Evolutionary conservation across 2,888 invertebrate species (phyloP), one percentile per base, ranked within the genome.

Genomic region (Napeogenes sylphis): DNA sequence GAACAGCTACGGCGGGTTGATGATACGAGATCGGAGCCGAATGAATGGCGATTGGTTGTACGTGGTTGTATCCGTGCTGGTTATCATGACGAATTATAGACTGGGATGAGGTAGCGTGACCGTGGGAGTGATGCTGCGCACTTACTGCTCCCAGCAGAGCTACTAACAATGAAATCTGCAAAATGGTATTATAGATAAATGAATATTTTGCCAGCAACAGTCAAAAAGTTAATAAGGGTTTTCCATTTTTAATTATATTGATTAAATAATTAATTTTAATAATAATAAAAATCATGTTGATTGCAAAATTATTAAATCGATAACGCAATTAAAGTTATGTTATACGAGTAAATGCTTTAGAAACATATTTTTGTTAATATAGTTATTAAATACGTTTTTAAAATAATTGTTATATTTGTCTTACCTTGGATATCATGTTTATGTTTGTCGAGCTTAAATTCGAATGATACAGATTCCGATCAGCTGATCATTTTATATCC

Each of bases 401-500:
- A 21, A 21, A 21, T 21, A 21, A 1, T 21, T 21, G 21, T 21
- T 21, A 21, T 10, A 8, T 51, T 12, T 51, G 4, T 2, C 53
- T 56, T 55, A 66, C 59, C 59, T 63, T 66, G 33, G 70, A 73
- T 65, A 77, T 73, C 82, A 83, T 83, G 59, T 76, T 78, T 68
- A 65, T 67, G 65, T 74, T 69, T 70, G 69, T 71, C 72, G 62
- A 71, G 66, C 70, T 69, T 69, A 62, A 67, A 70, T 75, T 63
- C 71, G 74, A 81, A 78, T 82, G 82, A 80, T 80, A 70, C 65
- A 54, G 70, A 72, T 69, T 59, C 61, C 63, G 70, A 76, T 63
- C 61, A 53, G n/a, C 45, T 21, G 33, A 61, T 56, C 71, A 76
- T 82, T 82, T 80, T 84, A 84, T 83, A 83, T 42, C 2, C 3